Base-by-base conservation (phyloP, 2,113 vertebrate genomes). In the Serinus canaria region DNA sequence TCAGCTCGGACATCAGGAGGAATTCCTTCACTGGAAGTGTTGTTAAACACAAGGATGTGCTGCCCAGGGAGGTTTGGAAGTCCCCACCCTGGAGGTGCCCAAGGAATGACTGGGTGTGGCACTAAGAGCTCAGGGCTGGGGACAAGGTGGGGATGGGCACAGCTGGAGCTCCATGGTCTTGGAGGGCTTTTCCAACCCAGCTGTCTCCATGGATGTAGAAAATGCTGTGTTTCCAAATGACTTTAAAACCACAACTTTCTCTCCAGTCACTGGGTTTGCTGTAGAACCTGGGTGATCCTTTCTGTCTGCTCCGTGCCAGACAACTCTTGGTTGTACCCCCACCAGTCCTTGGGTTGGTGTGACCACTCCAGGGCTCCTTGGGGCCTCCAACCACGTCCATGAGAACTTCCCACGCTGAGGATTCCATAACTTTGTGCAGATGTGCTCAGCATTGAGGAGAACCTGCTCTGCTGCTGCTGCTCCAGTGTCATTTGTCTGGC, bases 301-400 rank as follows among this genome's bases (percentile, higher is more conserved):
- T 89, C 85, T 59, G 19, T 76, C 84, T 88, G 82, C 83, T 77
- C 93, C 55, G 27, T 6, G 6, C 69, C 70, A 95, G 37, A 52
- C 72, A 43, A 53, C 4, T 13, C 23, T 31, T 7, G 76, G 6
- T 15, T 2, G 11, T 53, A 24, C 76, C 58, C 50, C 77, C 70
- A 28, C n/a, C 74, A 56, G 70, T 39, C 58, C 81, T 68, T 35
- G 87, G 59, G 79, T 72, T 88, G 83, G 58, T 35, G 83, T 12
- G 30, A 30, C 25, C 33, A 3, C 49, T 52, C 50, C 41, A 25
- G n/a, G 23, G 49, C 30, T 82, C 56, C 41, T 20, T 35, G 53
- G 18, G 33, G 22, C 6, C 2, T 41, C 50, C 13, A 20, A 5
- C 11, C 5, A 0, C 0, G 4, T 2, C 35, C 10, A 8, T 9